Base-by-base conservation (phyloP, 2,888 invertebrate species). In the Latheticus oryzae region DNA sequence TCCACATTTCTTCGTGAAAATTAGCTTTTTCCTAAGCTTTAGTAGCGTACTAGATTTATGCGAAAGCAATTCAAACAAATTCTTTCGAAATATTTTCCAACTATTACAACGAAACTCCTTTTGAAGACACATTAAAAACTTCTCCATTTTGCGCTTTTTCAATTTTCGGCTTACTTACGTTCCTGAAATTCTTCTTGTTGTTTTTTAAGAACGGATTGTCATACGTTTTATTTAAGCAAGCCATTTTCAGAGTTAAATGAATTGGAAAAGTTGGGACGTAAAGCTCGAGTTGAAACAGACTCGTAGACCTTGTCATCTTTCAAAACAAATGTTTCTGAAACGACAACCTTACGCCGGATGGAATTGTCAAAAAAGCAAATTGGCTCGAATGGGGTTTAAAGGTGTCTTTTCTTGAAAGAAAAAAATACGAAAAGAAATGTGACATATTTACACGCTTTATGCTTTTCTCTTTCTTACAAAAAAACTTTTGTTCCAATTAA, bases 231-330 rank as follows among this genome's bases (percentile, higher is more conserved):
- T 58, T 58, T 61, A 61, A 58, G 54, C 57, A 58, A 58, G 58
- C 61, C 50, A 63, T 66, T 64, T 64, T 43, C 63, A 61, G 58
- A 66, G 66, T 66, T 66, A 64, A 66, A 66, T 66, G 66, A 64
- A 63, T 66, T 64, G 64, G 64, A 64, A 65, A 64, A 64, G 66
- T 66, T 66, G 63, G 56, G 58, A 61, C 60, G 62, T 61, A 66
- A 64, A 63, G 55, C 62, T 51, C 54, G 61, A 50, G 58, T 45
- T 56, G 57, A 60, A 58, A 56, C 53, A 51, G 53, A 57, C 52
- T 60, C 54, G 48, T 54, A 43, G 57, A 56, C 53, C 32, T 54
- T 60, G 63, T 64, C 66, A 66, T 66, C 63, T 58, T 62, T 59
- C 62, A 60, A 64, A 64, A 66, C 64, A 64, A 65, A 64, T 64